These are phyloP conservation scores for Luehdorfia chinensis DNA, from an alignment of 1,140 invertebrate species.

Conservation along the genomic window DNA sequence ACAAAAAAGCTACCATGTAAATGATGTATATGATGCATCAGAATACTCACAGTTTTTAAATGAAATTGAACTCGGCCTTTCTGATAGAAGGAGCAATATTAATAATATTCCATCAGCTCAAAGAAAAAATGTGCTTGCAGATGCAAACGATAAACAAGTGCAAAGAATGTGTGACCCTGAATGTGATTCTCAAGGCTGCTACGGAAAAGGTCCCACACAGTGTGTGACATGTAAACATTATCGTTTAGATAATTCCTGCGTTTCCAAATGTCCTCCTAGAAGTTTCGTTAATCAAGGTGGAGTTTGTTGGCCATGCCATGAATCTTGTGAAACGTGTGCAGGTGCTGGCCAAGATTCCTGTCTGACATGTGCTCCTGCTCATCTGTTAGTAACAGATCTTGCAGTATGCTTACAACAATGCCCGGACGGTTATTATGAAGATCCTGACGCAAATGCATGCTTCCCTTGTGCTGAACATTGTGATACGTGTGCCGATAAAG, in stretches of 20 bases:
- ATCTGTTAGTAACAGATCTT: conserved; percentile 85
- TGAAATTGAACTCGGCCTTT: conserved; percentile 78
- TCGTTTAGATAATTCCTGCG: conserved; percentile 87
- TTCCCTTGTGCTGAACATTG: conserved; percentile 86
- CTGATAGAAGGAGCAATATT: conserved; percentile 80
- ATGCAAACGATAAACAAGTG: conserved; percentile 79
- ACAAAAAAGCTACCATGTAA: conserved; percentile 70
- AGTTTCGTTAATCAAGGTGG: conserved; percentile 87
- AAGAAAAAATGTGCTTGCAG: conserved; percentile 67
- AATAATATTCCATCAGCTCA: conserved; percentile 78
- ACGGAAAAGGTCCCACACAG: conserved; percentile 86
- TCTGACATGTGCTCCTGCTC: conserved; percentile 86
- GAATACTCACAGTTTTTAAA: conserved; percentile 77
- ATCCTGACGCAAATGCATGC: conserved; percentile 83
- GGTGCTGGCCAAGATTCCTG: conserved; percentile 89
- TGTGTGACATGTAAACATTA: conserved; percentile 88
- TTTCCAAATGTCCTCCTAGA: conserved; percentile 86
- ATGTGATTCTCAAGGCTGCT: conserved; percentile 88
- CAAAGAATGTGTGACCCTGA: conserved; percentile 84
- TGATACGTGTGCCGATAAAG: conserved; percentile 86
- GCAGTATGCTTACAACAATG: conserved; percentile 89
- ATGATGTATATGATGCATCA: conserved; percentile 72
- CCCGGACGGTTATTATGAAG: conserved; percentile 90
- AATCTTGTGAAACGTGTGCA: conserved; percentile 89
- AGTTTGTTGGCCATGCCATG: conserved; percentile 88